Evolutionary conservation across 2,888 invertebrate genomes (phyloP).

Genomic region (Troides helena): DNA sequence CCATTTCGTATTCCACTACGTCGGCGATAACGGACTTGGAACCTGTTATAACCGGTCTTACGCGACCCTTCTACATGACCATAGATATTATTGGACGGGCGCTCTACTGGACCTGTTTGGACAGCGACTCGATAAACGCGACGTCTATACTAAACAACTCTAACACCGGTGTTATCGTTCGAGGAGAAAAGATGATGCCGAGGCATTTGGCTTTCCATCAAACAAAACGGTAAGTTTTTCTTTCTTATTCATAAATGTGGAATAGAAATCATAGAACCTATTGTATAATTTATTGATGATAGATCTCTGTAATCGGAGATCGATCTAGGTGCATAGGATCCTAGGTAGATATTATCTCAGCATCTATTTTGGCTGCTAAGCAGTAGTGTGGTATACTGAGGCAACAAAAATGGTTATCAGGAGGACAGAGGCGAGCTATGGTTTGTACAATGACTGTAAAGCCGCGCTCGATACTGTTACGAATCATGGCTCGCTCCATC

Average conservation of each 20-base stretch:
- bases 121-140: constrained; percentile 92
- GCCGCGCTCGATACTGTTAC: no score
- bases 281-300: no score
- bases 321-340: no score
- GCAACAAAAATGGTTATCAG: no score
- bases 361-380: no score
- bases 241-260: constrained; percentile 2
- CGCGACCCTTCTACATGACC: constrained; percentile 90
- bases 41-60: constrained; percentile 79
- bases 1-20: constrained; percentile 60
- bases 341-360: no score
- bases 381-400: no score
- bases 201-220: constrained; percentile 91
- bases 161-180: constrained; percentile 85
- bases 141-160: constrained; percentile 86
- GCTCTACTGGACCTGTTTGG: constrained; percentile 93
- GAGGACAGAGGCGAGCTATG: no score
- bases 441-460: no score
- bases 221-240: constrained; percentile 82
- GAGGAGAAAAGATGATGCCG: constrained; percentile 89
- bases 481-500: no score
- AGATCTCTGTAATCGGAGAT: no score
- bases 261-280: no score
- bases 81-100: constrained; percentile 91
- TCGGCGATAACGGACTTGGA: constrained; percentile 62